Conservation (phyloP, 2,888 invertebrate species). For the Tetramorium bicarinatum region DNA sequence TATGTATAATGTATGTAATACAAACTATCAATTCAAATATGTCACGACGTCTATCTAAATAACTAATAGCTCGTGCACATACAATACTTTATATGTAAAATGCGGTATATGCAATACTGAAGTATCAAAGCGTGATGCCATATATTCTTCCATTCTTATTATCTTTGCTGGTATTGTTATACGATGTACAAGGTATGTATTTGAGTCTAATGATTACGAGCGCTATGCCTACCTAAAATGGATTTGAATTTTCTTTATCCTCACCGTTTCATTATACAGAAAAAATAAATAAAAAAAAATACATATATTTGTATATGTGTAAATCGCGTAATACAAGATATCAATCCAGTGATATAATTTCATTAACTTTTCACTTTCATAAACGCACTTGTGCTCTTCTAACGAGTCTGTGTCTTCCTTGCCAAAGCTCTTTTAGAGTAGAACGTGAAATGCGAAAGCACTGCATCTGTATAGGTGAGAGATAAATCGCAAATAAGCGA, state of each 20-base stretch:
- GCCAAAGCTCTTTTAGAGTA: conserved; percentile 28
- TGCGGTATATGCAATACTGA: conserved; percentile 42
- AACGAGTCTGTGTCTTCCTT: conserved; percentile 45
- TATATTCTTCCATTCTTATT: conserved; percentile 29
- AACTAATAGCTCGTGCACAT: conserved; percentile 51
- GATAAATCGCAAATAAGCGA: conserved; percentile 10
- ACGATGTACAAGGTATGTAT: neutral
- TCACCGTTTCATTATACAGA: conserved; percentile 16
- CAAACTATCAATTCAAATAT: conserved; percentile 51
- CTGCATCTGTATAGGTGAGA: neutral
- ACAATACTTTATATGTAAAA: conserved; percentile 45
- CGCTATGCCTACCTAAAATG: conserved; percentile 24
- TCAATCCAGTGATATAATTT: conserved; percentile 11
- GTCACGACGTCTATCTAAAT: conserved; percentile 49
- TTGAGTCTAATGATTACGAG: conserved; percentile 20
- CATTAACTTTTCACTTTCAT: conserved; percentile 16
- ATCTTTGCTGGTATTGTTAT: conserved; percentile 12
- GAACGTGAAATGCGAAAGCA: conserved; percentile 38
- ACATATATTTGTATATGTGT: neutral
- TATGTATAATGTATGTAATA: conserved; percentile 40
- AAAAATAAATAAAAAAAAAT: conserved; percentile 12
- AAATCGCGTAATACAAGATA: neutral
- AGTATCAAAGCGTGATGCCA: conserved; percentile 49
- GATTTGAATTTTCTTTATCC: conserved; percentile 12
- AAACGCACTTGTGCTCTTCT: conserved; percentile 47